phyloP scores from a whole-genome alignment of 2,888 invertebrate genomes.

The Macropis europaea region DNA sequence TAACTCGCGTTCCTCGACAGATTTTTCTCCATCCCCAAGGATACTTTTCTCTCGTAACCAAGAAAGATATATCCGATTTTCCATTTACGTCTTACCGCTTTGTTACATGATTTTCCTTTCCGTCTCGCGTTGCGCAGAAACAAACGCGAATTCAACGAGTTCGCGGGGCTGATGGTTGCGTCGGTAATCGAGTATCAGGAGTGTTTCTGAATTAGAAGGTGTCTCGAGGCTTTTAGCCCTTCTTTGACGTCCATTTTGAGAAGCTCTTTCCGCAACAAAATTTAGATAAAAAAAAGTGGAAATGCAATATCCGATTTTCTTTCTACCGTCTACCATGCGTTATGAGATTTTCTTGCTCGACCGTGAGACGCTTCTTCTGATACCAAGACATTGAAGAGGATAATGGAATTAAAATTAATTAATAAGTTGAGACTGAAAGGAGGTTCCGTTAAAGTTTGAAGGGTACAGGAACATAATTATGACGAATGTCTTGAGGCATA shows the following conservation, averaged over 20 bases:
- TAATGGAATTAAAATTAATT: slow-evolving; percentile 37
- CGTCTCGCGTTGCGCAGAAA: slow-evolving; percentile 12
- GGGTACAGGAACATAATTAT: slow-evolving; percentile 27
- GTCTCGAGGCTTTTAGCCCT: slow-evolving; percentile 17
- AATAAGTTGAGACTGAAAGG: slow-evolving; percentile 14
- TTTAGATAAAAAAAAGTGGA: neutral
- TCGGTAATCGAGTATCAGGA: slow-evolving; percentile 19
- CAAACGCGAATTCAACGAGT: slow-evolving; percentile 34
- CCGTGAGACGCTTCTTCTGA: neutral
- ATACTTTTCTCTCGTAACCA: neutral
- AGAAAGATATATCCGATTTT: slow-evolving; percentile 40
- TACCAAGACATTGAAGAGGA: neutral
- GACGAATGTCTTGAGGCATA: slow-evolving; percentile 10
- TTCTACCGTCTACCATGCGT: neutral
- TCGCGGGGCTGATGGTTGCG: neutral
- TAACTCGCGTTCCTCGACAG: slow-evolving; percentile 3
- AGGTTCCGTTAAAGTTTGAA: neutral
- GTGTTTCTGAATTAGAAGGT: slow-evolving; percentile 35
- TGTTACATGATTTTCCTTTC: slow-evolving; percentile 52
- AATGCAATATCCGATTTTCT: slow-evolving; percentile 48
- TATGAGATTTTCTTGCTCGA: neutral
- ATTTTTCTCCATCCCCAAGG: neutral
- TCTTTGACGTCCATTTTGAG: slow-evolving; percentile 26
- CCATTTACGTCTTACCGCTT: slow-evolving; percentile 39
- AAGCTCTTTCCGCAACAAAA: slow-evolving; percentile 6